Evolutionary conservation across 2,888 invertebrate genomes (phyloP).

Genomic region (Oscheius sp.): DNA sequence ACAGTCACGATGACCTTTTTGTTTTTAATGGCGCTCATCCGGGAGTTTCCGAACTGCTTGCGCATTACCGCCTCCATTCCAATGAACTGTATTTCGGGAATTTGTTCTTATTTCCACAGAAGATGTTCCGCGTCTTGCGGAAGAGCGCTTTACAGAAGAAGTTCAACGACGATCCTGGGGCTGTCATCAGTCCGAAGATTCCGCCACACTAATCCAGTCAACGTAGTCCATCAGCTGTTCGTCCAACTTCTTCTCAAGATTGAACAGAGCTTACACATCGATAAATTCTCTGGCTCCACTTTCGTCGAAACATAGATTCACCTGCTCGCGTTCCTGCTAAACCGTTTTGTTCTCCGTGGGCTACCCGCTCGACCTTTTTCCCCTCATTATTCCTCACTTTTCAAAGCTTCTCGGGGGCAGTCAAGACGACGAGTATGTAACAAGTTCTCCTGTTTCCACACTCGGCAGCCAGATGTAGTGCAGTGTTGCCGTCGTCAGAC

Average conservation of each 20-base stretch:
- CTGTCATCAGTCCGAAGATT: conserved; percentile 44
- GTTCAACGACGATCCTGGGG: conserved; percentile 7
- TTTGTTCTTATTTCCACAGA: conserved; percentile 32
- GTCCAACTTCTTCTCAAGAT: conserved; percentile 19
- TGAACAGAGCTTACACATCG: conserved; percentile 32
- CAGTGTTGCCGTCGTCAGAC: conserved; percentile 52
- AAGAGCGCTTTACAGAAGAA: conserved; percentile 14
- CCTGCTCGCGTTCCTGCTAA: conserved; percentile 45
- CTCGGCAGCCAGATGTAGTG: conserved; percentile 50
- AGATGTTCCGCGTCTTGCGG: conserved; percentile 2
- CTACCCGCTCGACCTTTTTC: background rate
- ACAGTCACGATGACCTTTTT: conserved; percentile 48
- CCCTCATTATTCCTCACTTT: conserved; percentile 46
- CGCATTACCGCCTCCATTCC: conserved; percentile 48
- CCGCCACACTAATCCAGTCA: conserved; percentile 46
- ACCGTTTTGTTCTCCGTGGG: conserved; percentile 23
- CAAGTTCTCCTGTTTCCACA: conserved; percentile 15
- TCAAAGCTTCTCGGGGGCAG: conserved; percentile 48
- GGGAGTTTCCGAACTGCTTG: conserved; percentile 38
- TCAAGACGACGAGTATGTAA: conserved; percentile 49
- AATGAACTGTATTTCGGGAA: conserved; percentile 46
- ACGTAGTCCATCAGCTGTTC: conserved; percentile 29
- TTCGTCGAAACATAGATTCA: conserved; percentile 49
- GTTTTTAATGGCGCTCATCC: conserved; percentile 19
- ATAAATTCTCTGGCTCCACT: conserved; percentile 54